A percentile compares a stretch with the other conserved stretches of the same genome.
Evolutionary conservation across 2,797 vertebrate genomes (phyloP).

Genomic region (Toxotes lorentzi): DNA sequence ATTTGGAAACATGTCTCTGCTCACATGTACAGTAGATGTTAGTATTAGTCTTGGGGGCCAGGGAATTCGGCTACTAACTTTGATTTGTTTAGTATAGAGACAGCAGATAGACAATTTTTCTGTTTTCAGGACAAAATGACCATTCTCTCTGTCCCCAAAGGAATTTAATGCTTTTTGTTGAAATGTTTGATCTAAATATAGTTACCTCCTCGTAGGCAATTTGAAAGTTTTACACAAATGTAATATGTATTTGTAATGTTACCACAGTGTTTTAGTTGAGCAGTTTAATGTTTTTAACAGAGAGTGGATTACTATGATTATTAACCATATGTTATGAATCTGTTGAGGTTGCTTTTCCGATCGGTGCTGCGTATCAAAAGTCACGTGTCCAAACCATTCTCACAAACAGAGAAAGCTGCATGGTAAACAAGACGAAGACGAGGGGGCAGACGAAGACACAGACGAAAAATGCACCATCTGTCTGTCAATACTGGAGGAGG

Average conservation of each 20-base stretch:
- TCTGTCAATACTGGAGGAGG: constrained; percentile 98
- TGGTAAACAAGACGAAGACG: constrained; percentile 96
- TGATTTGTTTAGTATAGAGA: constrained; percentile 58
- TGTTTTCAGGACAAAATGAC: constrained; percentile 82
- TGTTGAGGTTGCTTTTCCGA: constrained; percentile 40
- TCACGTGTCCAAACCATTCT: constrained; percentile 60
- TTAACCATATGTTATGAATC: constrained; percentile 40
- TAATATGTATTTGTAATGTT: constrained; percentile 40
- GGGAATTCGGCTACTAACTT: constrained; percentile 77
- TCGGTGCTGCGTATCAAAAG: constrained; percentile 40
- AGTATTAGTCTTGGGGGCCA: constrained; percentile 76
- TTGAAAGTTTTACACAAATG: not conserved
- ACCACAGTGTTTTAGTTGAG: constrained; percentile 53
- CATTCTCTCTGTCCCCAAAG: constrained; percentile 82
- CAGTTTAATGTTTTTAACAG: constrained; percentile 37
- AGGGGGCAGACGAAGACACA: constrained; percentile 97
- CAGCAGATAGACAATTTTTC: constrained; percentile 46
- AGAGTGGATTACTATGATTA: constrained; percentile 40
- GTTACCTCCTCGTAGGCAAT: constrained; percentile 23
- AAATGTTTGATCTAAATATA: constrained; percentile 51
- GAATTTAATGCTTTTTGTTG: constrained; percentile 52
- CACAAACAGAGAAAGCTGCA: constrained; percentile 97
- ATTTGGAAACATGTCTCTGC: constrained; percentile 85
- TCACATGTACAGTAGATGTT: constrained; percentile 81
- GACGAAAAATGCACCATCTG: constrained; percentile 99